Base-by-base conservation (phyloP, 1,140 invertebrate genomes). In the Nymphalis io region DNA sequence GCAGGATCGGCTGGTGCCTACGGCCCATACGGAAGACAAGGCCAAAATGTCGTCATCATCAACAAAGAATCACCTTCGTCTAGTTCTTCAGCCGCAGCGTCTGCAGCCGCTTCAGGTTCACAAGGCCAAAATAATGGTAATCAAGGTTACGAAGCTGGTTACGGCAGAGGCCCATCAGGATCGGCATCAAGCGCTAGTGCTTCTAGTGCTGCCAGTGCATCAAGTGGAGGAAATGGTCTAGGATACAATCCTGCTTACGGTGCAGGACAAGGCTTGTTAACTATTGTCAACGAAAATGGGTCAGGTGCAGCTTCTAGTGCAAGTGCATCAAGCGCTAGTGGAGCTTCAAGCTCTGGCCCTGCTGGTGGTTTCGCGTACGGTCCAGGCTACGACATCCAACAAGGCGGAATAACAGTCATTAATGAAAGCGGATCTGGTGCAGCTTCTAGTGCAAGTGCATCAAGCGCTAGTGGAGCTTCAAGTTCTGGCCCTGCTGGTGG, bases 11-110 rank as follows among this genome's bases (percentile, higher is more conserved):
- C 23, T n/a, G 48, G 44, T 10, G 5, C 27, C 15, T 18, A 66
- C 21, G 76, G 63, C 46, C 23, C 68, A 65, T 60, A 72, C 15
- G 67, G 42, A 8, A 57, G 38, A 11, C 51, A 66, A 72, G 57
- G 64, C 20, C 60, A 44, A 60, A 61, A 60, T 1, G 66, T 59
- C 10, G 44, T 57, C 12, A 4, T 68, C 5, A 33, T 63, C 11
- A 57, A 67, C 21, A 58, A 46, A 13, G 46, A 20, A 13, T 55
- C 67, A 20, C 39, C 58, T 1, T 21, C 63, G n/a, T 15, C 68
- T 46, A 18, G 60, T 8, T 27, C 44, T 10, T 58, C 55, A 6
- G 2, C 44, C 3, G 11, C 44, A 3, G 13, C 11, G 2, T 2
- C 44, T 4, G 10, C 39, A 16, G 23, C 51, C 20, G 51, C 69